A percentile compares a stretch with the other conserved stretches of the same genome.
Evolutionary conservation across 2,113 vertebrate genomes (phyloP).

Genomic region (Pongo pygmaeus): DNA sequence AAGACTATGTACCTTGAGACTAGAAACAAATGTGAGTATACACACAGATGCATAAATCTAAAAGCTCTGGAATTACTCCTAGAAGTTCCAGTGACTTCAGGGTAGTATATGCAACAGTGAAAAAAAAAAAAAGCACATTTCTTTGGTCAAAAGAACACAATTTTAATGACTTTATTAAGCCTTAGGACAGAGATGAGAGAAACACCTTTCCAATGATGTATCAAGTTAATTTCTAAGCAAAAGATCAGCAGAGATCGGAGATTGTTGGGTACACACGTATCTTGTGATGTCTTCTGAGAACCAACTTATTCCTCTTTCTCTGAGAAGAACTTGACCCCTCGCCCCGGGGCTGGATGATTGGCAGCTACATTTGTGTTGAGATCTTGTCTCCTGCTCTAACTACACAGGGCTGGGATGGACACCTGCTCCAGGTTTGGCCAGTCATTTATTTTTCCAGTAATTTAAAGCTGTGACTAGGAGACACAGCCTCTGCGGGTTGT

Average conservation of each 20-base stretch:
- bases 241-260: background rate
- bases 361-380: background rate
- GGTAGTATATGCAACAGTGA: background rate
- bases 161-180: conserved; percentile 34
- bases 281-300: background rate
- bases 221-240: background rate
- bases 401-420: too few species aligned
- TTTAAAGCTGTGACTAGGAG: background rate
- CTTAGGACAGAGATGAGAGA: background rate
- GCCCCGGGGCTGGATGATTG: background rate
- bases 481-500: background rate
- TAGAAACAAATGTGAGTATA: background rate
- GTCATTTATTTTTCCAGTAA: background rate
- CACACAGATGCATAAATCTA: background rate
- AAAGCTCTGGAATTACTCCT: background rate
- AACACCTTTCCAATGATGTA: background rate
- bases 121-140: background rate
- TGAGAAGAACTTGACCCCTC: background rate
- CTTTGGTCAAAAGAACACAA: background rate
- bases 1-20: background rate
- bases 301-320: background rate
- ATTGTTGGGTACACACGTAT: background rate
- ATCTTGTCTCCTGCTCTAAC: background rate
- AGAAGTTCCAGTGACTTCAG: background rate
- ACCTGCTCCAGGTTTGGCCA: background rate